phyloP scores from a whole-genome alignment of 2,797 vertebrate genomes.

The Rhinella marina region DNA sequence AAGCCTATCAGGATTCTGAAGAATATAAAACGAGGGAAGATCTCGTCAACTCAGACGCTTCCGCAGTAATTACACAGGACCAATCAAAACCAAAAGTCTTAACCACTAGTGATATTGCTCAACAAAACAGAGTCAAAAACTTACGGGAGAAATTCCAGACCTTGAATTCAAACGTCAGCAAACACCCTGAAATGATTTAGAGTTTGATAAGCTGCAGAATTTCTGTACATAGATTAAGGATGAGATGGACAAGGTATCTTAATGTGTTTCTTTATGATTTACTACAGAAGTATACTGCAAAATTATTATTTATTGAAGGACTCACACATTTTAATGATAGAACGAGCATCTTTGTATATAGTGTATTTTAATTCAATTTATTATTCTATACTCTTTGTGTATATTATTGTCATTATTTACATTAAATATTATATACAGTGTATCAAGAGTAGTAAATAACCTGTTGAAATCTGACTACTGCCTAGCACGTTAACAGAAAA shows the following conservation, averaged over 20 bases:
- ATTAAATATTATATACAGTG: not conserved
- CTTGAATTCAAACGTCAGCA: constrained; percentile 76
- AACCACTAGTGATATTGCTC: constrained; percentile 69
- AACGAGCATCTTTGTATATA: constrained; percentile 28
- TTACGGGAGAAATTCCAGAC: constrained; percentile 92
- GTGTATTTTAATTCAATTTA: constrained; percentile 21
- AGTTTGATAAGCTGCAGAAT: not conserved
- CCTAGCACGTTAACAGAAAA: not conserved
- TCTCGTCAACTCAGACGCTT: constrained; percentile 21
- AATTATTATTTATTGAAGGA: not conserved
- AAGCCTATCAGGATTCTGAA: constrained; percentile 77
- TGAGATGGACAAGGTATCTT: not conserved
- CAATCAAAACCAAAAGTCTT: constrained; percentile 56
- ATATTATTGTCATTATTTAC: not conserved
- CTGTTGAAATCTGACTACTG: not conserved
- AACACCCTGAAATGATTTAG: constrained; percentile 22
- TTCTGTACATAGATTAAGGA: not conserved
- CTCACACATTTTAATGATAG: not conserved
- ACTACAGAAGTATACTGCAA: not conserved
- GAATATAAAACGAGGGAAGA: constrained; percentile 73
- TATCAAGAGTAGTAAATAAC: not conserved
- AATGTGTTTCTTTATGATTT: not conserved
- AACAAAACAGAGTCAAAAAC: constrained; percentile 84
- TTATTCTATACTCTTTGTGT: not conserved
- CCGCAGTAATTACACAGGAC: constrained; percentile 34